Evolutionary conservation across 1,140 invertebrate species (phyloP), one percentile per base, ranked within the genome.

Genomic region (Drosophila truncata): DNA sequence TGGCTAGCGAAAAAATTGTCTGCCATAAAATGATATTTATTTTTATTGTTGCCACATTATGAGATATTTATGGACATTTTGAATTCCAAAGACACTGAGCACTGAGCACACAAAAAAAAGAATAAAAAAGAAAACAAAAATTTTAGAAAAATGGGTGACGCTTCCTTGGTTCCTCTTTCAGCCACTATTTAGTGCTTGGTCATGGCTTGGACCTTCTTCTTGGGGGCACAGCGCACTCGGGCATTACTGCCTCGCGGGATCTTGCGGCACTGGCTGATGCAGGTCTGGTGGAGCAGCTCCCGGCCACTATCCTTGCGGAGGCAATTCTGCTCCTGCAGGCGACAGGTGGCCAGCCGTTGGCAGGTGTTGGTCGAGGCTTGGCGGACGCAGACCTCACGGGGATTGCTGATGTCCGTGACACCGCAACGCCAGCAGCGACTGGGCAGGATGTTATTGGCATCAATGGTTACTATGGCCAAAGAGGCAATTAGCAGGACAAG

Each of bases 11-110:
- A 80, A 69, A 87, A 87, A 80, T 78, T 59, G 63, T 72, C 77
- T 78, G 72, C 84, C 80, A 87, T 87, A 88, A 87, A 87, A 88
- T 88, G 52, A 87, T 87, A 87, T 87, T 87, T 87, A 87, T 87
- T 87, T 88, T 87, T 87, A 87, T 87, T 87, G 80, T 88, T 79
- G 80, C 66, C 69, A 78, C 83, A 88, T 83, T 88, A 88, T 87
- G 83, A 87, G 77, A 88, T 87, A 87, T 87, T 87, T 87, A 88
- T 82, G 80, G 73, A 39, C 61, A 63, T 61, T 87, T 83, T 88
- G 83, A 88, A 83, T 83, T 77, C 46, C 42, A 70, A 69, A 71
- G 64, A 76, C 74, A 77, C 54, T 44, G 20, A 44, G 29, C 58
- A 62, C 35, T 8, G 23, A 46, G 23, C 44, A 27, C 31, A 44